phyloP scores from a whole-genome alignment of 2,888 invertebrate species.

The Resseliella maxima region DNA sequence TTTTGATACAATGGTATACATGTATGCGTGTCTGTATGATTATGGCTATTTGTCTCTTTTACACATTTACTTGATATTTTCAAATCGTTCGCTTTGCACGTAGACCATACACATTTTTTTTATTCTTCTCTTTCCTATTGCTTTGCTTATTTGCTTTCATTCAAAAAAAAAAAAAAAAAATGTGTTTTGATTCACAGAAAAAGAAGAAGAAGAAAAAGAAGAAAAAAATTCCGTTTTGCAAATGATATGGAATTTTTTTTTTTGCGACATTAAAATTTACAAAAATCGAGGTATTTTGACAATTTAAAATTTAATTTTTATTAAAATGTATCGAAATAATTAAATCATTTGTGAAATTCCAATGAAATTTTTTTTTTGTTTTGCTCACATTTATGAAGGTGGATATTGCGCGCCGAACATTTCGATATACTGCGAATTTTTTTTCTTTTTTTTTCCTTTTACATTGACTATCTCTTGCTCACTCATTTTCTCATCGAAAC shows the following conservation, averaged over 20 bases:
- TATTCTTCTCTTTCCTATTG: neutral
- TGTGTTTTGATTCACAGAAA: constrained; percentile 22
- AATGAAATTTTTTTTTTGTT: constrained; percentile 27
- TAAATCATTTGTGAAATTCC: neutral
- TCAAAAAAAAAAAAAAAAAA: neutral
- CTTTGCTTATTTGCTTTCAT: neutral
- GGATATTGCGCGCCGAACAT: constrained; percentile 51
- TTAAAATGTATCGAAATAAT: neutral
- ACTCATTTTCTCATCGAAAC: neutral
- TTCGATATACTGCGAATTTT: neutral
- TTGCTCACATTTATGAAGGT: constrained; percentile 5
- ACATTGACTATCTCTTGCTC: neutral
- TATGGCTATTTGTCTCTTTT: constrained; percentile 12
- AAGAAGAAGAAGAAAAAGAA: too few species aligned
- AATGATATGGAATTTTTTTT: neutral
- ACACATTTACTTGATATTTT: constrained; percentile 12
- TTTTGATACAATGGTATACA: neutral
- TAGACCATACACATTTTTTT: neutral
- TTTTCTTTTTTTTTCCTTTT: neutral
- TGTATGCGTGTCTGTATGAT: neutral
- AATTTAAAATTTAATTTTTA: neutral
- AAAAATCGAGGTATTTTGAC: neutral
- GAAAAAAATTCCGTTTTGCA: neutral
- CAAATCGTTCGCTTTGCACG: constrained; percentile 28
- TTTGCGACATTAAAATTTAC: neutral